Conservation (phyloP, 2,888 invertebrate genomes). For the Polyommatus iphigenia region DNA sequence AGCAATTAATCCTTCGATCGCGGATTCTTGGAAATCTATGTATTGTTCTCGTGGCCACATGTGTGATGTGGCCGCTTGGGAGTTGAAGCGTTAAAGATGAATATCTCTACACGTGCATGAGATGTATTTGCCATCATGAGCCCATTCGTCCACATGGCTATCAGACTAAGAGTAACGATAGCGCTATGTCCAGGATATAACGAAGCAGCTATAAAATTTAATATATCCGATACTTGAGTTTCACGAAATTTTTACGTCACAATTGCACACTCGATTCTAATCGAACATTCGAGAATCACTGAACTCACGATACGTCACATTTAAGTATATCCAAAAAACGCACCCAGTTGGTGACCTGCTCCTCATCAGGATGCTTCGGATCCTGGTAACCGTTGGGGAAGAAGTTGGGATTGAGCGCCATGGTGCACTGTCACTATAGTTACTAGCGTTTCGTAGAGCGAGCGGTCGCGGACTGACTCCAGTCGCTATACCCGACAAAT, state of each 20-base stretch:
- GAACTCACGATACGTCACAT: constrained; percentile 23
- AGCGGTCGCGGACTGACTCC: constrained; percentile 70
- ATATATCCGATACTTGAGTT: background rate
- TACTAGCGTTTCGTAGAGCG: constrained; percentile 59
- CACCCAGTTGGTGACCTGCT: constrained; percentile 82
- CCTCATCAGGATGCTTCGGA: constrained; percentile 79
- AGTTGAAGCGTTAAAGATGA: too few species aligned
- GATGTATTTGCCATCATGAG: background rate
- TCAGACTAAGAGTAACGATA: background rate
- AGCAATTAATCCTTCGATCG: too few species aligned
- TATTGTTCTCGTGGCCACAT: too few species aligned
- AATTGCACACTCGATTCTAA: constrained; percentile 5
- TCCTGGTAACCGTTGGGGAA: constrained; percentile 79
- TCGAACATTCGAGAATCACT: constrained; percentile 28
- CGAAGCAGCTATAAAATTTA: background rate
- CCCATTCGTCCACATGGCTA: background rate
- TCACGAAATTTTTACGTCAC: background rate
- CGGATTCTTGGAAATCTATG: too few species aligned
- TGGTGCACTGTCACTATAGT: constrained; percentile 59
- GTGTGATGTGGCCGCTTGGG: too few species aligned
- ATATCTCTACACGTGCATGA: background rate
- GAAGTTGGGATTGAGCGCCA: constrained; percentile 75
- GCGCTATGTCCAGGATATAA: background rate
- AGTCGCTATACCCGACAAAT: constrained; percentile 71
- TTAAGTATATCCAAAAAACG: constrained; percentile 52